Percentiles rank a stretch among this genome's conserved stretches.
phyloP scores from a whole-genome alignment of 2,113 vertebrate species.

The Cyprinodon tularosa region DNA sequence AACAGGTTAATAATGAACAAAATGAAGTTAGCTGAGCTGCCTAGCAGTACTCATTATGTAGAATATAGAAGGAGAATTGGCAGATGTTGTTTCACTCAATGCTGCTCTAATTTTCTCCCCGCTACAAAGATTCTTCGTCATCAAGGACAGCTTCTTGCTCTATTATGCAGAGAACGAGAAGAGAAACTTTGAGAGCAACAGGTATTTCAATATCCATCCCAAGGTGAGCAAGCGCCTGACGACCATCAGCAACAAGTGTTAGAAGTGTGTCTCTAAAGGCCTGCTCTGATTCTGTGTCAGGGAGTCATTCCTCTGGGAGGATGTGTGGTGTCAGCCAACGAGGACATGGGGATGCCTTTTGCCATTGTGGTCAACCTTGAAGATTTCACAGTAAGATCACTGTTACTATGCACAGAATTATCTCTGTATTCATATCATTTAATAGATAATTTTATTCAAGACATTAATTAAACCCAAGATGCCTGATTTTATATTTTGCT shows the following conservation, averaged over 20 bases:
- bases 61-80: not conserved
- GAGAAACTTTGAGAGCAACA: slow-evolving; percentile 92
- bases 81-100: slow-evolving; percentile 28
- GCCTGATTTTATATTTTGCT: too few species aligned
- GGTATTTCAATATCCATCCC: slow-evolving; percentile 96
- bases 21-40: not conserved
- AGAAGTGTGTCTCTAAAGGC: not conserved
- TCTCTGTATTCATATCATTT: not conserved
- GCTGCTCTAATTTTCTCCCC: slow-evolving; percentile 40
- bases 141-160: slow-evolving; percentile 97
- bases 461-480: too few species aligned
- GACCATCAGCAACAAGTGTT: not conserved
- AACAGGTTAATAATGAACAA: too few species aligned
- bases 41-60: not conserved
- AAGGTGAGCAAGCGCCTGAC: slow-evolving; percentile 81
- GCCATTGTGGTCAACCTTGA: slow-evolving; percentile 92
- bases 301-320: slow-evolving; percentile 95
- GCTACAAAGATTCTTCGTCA: slow-evolving; percentile 91
- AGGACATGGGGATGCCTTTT: slow-evolving; percentile 94
- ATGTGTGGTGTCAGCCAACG: slow-evolving; percentile 89
- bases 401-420: not conserved
- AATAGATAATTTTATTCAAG: too few species aligned
- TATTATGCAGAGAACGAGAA: slow-evolving; percentile 96
- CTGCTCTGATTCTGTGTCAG: slow-evolving; percentile 64
- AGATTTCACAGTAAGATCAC: slow-evolving; percentile 89